Evolutionary conservation across 2,113 vertebrate species (phyloP).

Genomic region (Melanotaenia duboulayi): DNA sequence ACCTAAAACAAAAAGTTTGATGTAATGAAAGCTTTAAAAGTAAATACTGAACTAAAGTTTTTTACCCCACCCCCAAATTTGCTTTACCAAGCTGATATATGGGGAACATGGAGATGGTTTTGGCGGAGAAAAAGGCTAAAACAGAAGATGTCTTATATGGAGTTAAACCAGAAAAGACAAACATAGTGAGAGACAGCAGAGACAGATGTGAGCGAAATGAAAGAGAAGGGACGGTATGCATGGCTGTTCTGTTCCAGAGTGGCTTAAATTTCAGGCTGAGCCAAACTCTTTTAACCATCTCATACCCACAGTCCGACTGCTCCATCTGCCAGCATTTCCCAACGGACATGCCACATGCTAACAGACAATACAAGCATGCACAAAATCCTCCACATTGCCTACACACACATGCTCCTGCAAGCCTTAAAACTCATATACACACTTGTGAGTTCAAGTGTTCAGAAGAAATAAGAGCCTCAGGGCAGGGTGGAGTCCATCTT

Average conservation of each 20-base stretch:
- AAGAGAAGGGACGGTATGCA: conserved; percentile 45
- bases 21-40: no score
- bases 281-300: conserved; percentile 59
- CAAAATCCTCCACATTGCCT: conserved; percentile 22
- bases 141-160: background rate
- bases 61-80: background rate
- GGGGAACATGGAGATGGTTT: background rate
- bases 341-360: conserved; percentile 46
- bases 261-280: conserved; percentile 51
- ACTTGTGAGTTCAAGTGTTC: background rate
- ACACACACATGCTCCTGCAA: conserved; percentile 40
- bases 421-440: conserved; percentile 30
- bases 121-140: background rate
- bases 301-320: conserved; percentile 61
- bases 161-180: background rate
- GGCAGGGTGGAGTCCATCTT: conserved; percentile 64
- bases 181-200: background rate
- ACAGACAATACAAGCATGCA: conserved; percentile 29
- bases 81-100: background rate
- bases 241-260: conserved; percentile 57
- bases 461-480: conserved; percentile 62
- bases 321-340: conserved; percentile 63
- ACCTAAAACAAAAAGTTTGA: no score
- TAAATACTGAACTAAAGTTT: background rate
- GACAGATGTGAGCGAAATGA: background rate